Percentiles rank a stretch among this genome's conserved stretches.
These are phyloP conservation scores for Holothuria scabra DNA, from an alignment of 53 echinoderm and acorn worm genomes.

Conservation along the genomic window DNA sequence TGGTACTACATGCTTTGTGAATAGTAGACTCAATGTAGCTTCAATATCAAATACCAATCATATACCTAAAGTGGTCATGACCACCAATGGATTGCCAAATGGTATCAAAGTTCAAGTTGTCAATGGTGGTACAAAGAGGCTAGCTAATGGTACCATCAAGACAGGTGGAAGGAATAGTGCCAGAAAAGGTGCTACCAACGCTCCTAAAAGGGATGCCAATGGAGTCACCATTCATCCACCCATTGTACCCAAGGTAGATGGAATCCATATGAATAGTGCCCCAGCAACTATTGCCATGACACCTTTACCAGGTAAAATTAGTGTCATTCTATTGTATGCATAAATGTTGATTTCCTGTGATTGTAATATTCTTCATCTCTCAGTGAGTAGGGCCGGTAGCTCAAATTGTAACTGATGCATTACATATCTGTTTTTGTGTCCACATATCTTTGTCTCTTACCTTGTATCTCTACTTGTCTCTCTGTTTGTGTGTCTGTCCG, in stretches of 20 bases:
- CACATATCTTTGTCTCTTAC: no score
- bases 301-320: slow-evolving; percentile 69
- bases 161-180: slow-evolving; percentile 1
- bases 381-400: no score
- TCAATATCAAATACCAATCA: background rate
- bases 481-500: no score
- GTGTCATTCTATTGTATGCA: no score
- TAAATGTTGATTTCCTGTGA: no score
- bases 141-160: slow-evolving; percentile 45
- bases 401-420: no score
- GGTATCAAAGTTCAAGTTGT: slow-evolving; percentile 37
- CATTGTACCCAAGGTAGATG: slow-evolving; percentile 78
- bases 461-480: no score
- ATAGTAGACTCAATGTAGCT: slow-evolving; percentile 2
- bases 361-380: no score
- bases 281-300: slow-evolving; percentile 61
- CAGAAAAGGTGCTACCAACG: slow-evolving; percentile 36
- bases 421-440: no score
- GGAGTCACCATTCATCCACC: slow-evolving; percentile 56
- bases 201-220: slow-evolving; percentile 65
- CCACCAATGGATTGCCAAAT: slow-evolving; percentile 28
- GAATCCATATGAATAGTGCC: slow-evolving; percentile 35
- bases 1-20: background rate
- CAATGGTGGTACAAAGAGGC: slow-evolving; percentile 35
- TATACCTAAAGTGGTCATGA: slow-evolving; percentile 31